Base-by-base conservation (phyloP, 1,140 invertebrate genomes). In the Stegodyphus dumicola region DNA sequence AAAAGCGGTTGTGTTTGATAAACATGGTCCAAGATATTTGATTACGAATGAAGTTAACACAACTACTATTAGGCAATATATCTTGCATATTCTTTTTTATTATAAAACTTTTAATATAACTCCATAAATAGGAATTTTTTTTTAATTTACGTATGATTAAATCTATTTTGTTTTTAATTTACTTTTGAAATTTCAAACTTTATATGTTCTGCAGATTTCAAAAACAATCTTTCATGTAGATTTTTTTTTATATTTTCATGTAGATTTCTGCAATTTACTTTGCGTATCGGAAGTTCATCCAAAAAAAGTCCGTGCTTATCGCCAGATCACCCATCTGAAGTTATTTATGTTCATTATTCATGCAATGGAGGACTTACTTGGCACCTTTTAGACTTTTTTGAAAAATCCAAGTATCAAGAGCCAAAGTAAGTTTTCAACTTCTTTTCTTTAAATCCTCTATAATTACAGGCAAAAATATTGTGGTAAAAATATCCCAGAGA, bases 321-420 rank as follows among this genome's bases (percentile, higher is more conserved):
- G 11, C 90, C 91, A 17, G 89, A 90, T 84, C 67, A 88, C 7
- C 87, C 87, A 9, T 87, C 80, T 17, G 91, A 91, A 87, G 88
- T 87, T 11, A 89, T 92, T 2, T 88, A 91, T 65, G 88, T 92
- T 7, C 91, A 92, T 87, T 90, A 89, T 75, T 90, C 91, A 0
- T 92, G 91, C 79, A 88, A 91, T 88, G 91, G 91, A 9, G 91
- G 90, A 0, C 77, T 92, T 2, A 89, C 88, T 2, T 92, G 91
- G 91, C 60, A 88, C 9, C 87, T 91, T 2, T 88, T 92, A 15
- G 89, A 90, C 86, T 86, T 88, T 13, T 90, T 91, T 48, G 88
- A 86, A 9, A 79, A 87, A 65, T 51, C 85, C 11, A 87, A 90
- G 10, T 90, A 89, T 76, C 84, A 88, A 74, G 87, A 88, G 75